phyloP scores from a whole-genome alignment of 2,797 vertebrate genomes.

The Clarias fuscus region DNA sequence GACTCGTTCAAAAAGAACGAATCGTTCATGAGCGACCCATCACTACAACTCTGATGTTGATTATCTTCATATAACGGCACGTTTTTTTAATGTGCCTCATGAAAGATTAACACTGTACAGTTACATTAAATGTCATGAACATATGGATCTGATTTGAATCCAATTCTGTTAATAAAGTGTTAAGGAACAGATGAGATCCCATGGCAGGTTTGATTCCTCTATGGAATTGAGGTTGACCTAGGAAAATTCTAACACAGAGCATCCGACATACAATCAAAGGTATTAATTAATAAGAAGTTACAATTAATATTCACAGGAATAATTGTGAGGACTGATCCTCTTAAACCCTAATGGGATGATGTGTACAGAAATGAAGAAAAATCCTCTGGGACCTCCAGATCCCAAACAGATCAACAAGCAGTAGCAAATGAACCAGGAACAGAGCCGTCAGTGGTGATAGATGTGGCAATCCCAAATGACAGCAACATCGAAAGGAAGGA shows the following conservation, averaged over 20 bases:
- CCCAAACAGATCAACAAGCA: conserved; percentile 14
- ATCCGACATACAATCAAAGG: neutral
- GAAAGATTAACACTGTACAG: neutral
- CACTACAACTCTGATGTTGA: neutral
- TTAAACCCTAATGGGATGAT: neutral
- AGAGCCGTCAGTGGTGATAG: neutral
- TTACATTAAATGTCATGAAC: neutral
- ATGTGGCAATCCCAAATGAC: conserved; percentile 3
- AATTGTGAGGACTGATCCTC: neutral
- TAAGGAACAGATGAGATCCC: neutral
- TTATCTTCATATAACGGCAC: neutral
- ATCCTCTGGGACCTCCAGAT: neutral
- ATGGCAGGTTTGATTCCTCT: neutral
- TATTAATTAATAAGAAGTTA: neutral
- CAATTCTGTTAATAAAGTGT: neutral
- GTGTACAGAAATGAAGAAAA: neutral
- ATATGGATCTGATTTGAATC: neutral
- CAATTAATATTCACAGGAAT: neutral
- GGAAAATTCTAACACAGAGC: neutral
- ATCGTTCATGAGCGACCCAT: neutral
- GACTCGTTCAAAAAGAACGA: too few relatives aligned
- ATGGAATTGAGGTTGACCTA: neutral
- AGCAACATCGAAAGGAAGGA: neutral
- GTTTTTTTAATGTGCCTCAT: neutral
- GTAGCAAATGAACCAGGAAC: neutral